These are phyloP conservation scores for Cerceris rybyensis DNA, from an alignment of 2,888 invertebrate species.

Conservation along the genomic window DNA sequence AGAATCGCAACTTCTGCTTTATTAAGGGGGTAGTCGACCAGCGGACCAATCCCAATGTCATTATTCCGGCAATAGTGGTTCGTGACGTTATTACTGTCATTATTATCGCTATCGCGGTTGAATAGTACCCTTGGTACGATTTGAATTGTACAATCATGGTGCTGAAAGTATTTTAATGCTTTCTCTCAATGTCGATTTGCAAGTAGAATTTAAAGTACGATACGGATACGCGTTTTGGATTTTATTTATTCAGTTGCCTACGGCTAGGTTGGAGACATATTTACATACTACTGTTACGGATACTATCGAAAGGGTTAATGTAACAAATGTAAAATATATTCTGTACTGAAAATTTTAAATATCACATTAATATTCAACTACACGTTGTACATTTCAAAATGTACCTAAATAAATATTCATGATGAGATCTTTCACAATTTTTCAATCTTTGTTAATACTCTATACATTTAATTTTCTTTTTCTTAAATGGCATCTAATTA, in stretches of 20 bases:
- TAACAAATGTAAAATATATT: no score
- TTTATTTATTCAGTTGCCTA: background rate
- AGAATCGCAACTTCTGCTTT: slow-evolving; percentile 76
- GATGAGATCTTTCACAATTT: no score
- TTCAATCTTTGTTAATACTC: background rate
- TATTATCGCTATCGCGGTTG: slow-evolving; percentile 68
- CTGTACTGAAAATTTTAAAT: no score
- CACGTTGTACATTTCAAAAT: no score
- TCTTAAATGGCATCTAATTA: background rate
- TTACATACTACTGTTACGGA: background rate
- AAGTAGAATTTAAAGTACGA: background rate
- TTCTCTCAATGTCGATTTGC: background rate
- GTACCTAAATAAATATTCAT: no score
- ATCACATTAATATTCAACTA: no score
- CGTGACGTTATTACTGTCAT: slow-evolving; percentile 77
- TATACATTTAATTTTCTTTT: background rate
- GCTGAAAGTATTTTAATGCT: slow-evolving; percentile 42
- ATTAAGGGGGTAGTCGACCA: slow-evolving; percentile 71
- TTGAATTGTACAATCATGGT: slow-evolving; percentile 43
- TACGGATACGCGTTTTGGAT: no score
- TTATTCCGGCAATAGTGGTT: slow-evolving; percentile 72
- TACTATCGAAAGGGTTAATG: no score
- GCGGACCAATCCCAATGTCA: slow-evolving; percentile 69
- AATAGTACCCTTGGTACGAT: slow-evolving; percentile 35
- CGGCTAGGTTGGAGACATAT: background rate